phyloP scores from a whole-genome alignment of 1,140 invertebrate species.

The Campoletis sonorensis region DNA sequence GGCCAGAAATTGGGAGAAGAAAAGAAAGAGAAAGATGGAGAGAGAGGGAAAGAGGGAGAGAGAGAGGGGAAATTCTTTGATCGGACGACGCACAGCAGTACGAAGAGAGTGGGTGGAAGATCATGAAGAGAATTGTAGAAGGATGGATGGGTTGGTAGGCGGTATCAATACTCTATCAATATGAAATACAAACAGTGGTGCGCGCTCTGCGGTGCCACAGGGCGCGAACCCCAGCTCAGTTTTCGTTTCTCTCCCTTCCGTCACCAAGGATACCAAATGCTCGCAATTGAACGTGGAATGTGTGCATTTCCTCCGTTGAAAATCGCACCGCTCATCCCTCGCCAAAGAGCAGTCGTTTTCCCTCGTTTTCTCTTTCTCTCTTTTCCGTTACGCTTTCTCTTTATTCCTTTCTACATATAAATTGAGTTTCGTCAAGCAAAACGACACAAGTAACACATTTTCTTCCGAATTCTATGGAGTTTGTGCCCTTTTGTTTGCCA shows the following conservation, averaged over 20 bases:
- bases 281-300: slow-evolving; percentile 24
- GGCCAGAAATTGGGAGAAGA: background rate
- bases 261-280: slow-evolving; percentile 72
- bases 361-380: background rate
- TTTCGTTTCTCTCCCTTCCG: slow-evolving; percentile 47
- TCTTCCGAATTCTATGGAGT: background rate
- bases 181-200: slow-evolving; percentile 75
- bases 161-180: slow-evolving; percentile 76
- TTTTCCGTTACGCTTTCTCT: background rate
- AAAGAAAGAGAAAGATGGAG: too few species aligned
- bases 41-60: too few species aligned
- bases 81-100: slow-evolving; percentile 49
- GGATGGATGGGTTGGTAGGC: slow-evolving; percentile 41
- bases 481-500: background rate
- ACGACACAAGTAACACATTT: slow-evolving; percentile 33
- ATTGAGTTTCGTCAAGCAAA: slow-evolving; percentile 17
- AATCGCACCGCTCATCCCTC: slow-evolving; percentile 19
- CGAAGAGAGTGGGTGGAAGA: background rate
- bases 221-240: slow-evolving; percentile 26
- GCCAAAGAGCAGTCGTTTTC: slow-evolving; percentile 15
- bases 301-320: slow-evolving; percentile 20
- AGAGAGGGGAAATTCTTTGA: slow-evolving; percentile 6
- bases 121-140: background rate
- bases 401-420: background rate
- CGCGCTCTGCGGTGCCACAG: slow-evolving; percentile 56